Percentiles rank a stretch among this genome's conserved stretches.
Evolutionary conservation across 2,113 vertebrate genomes (phyloP).

Genomic region (Gavia stellata): DNA sequence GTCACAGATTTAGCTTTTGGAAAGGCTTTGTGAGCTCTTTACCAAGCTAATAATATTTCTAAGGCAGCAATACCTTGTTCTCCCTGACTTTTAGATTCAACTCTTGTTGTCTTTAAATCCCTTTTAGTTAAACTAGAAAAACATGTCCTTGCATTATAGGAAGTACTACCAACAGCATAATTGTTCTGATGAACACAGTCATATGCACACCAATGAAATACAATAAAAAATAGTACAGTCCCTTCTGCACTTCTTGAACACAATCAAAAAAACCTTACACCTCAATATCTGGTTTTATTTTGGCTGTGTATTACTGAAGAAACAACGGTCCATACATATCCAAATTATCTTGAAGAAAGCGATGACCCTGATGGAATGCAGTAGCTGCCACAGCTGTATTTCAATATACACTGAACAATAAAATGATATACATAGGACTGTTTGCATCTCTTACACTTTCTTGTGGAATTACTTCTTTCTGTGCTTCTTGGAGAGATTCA

Average conservation of each 20-base stretch:
- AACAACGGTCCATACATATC: constrained; percentile 30
- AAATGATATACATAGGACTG: neutral
- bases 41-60: neutral
- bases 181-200: neutral
- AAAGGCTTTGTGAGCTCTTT: neutral
- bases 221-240: neutral
- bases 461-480: neutral
- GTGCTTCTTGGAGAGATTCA: neutral
- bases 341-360: constrained; percentile 31
- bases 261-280: neutral
- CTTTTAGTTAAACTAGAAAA: neutral
- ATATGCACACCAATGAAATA: neutral
- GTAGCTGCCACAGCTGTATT: constrained; percentile 3
- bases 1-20: neutral
- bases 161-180: neutral
- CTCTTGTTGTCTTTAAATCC: neutral
- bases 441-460: neutral
- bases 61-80: neutral
- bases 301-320: neutral
- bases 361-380: constrained; percentile 18
- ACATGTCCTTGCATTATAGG: neutral
- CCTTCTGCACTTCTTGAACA: neutral
- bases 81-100: neutral
- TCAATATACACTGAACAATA: neutral
- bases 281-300: neutral